phyloP scores from a whole-genome alignment of 2,888 invertebrate genomes.

The Calameuta idolon region DNA sequence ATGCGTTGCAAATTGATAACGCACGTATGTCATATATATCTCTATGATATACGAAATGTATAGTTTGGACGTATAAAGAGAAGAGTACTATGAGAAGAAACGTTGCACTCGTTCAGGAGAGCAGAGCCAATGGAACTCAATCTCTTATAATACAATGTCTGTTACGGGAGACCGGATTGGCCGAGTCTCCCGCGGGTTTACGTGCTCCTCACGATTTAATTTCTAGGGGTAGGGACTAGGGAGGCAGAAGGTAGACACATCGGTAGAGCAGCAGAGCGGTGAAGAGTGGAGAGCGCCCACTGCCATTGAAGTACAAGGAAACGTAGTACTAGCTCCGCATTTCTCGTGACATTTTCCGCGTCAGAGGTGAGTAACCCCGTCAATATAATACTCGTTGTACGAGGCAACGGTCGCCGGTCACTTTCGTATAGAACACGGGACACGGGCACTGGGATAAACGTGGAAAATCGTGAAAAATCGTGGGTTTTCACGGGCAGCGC shows the following conservation, averaged over 20 bases:
- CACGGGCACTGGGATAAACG: neutral
- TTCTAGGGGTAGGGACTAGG: constrained; percentile 30
- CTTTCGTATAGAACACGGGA: neutral
- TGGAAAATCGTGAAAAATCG: constrained; percentile 36
- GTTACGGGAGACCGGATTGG: constrained; percentile 40
- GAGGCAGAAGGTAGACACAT: constrained; percentile 20
- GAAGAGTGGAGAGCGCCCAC: constrained; percentile 57
- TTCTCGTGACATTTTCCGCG: constrained; percentile 22
- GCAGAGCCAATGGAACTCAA: neutral
- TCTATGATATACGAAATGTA: neutral
- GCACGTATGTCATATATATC: neutral
- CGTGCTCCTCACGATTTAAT: constrained; percentile 41
- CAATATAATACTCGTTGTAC: neutral
- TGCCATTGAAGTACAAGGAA: constrained; percentile 46
- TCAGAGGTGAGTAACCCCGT: constrained; percentile 11
- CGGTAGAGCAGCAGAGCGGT: constrained; percentile 23
- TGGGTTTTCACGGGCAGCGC: constrained; percentile 30
- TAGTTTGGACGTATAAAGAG: neutral
- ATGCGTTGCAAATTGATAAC: neutral
- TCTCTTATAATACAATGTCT: neutral
- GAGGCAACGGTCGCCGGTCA: neutral
- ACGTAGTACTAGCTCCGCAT: constrained; percentile 21
- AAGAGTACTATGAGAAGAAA: neutral
- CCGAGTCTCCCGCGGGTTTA: constrained; percentile 47
- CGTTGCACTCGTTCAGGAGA: constrained; percentile 1